Base-by-base conservation (phyloP, 2,113 vertebrate species). In the Gadus macrocephalus region DNA sequence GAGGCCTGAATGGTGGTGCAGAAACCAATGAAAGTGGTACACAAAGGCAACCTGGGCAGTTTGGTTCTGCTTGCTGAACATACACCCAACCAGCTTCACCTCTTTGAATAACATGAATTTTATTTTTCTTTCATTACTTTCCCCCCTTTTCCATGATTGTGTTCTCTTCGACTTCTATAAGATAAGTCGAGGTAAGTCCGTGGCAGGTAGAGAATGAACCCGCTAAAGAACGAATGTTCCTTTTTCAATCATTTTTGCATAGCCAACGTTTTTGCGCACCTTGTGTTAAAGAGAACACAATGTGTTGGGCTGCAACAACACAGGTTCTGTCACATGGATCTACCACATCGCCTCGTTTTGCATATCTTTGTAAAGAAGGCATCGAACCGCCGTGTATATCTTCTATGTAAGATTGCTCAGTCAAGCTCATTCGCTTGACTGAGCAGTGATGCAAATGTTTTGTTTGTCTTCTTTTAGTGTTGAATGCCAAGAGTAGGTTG, bases 11-110 rank as follows among this genome's bases (percentile, higher is more conserved):
- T 49, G 42, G 42, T 49, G 42, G 42, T 9, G 55, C 16, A 14
- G 55, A 58, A 58, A n/a, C 42, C 42, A 49, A 49, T n/a, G n/a
- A 14, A 58, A 58, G 14, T 14, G 53, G 68, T 65, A 73, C 74
- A 74, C 65, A 76, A 79, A 75, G 38, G 67, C 74, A 66, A 64
- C 56, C 53, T 22, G 35, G 65, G 69, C 76, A 76, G 74, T 66
- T 71, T 67, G 65, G 62, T 79, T 80, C 78, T 80, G 74, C 67
- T 42, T 66, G 71, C 56, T 72, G 70, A 69, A 73, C 72, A 81
- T 76, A 64, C 67, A 49, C 42, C 42, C 9, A 49, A 49, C 42
- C 12, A 49, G 8, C 42, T 49, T 9, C 42, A 14, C 42, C 42
- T 49, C 42, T 49, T 49, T 49, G 42, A 49, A 49, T 9, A 49